Base-by-base conservation (phyloP, 1,140 invertebrate genomes). In the Whitmania pigra region DNA sequence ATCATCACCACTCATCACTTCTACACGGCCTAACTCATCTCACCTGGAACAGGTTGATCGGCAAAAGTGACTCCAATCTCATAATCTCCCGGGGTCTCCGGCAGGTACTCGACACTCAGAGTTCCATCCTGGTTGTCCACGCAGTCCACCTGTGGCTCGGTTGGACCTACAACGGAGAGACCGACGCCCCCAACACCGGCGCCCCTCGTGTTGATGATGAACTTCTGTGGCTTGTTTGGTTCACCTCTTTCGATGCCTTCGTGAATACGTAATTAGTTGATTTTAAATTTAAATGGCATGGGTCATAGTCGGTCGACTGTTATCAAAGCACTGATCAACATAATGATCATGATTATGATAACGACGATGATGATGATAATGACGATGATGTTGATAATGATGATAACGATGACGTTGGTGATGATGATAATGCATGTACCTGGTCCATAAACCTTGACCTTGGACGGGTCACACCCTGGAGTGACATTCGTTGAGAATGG, bases 81-180 rank as follows among this genome's bases (percentile, higher is more conserved):
- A 82, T 98, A 97, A 83, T 97, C 94, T 67, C 95, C 95, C 6
- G 94, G 94, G n/a, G 92, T 90, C 0, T 92, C 94, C 55, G 94
- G 94, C 69, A 97, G 80, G 81, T 94, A 98, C 72, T 89, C 87
- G 0, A 93, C 90, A 77, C 90, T 87, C 27, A 90, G 91, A 9
- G 90, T 91, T 25, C 90, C 91, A 83, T 93, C 91, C 54, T 88
- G 89, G 80, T 93, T 92, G 78, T 94, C 91, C 54, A 88, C 84
- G 77, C 91, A 93, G 75, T 90, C 87, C 75, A 92, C 91, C 81
- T 89, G 88, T 0, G 91, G 90, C 82, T 93, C 90, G 15, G 89
- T 90, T 20, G 91, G 91, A 25, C 82, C 82, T 73, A 92, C 90
- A 75, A 94, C 91, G 7, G 90, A 87, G 60, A 94, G 81, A 43